Percentiles rank a stretch among this genome's conserved stretches.
Evolutionary conservation across 2,797 vertebrate genomes (phyloP).

Genomic region (Galaxias olidus): DNA sequence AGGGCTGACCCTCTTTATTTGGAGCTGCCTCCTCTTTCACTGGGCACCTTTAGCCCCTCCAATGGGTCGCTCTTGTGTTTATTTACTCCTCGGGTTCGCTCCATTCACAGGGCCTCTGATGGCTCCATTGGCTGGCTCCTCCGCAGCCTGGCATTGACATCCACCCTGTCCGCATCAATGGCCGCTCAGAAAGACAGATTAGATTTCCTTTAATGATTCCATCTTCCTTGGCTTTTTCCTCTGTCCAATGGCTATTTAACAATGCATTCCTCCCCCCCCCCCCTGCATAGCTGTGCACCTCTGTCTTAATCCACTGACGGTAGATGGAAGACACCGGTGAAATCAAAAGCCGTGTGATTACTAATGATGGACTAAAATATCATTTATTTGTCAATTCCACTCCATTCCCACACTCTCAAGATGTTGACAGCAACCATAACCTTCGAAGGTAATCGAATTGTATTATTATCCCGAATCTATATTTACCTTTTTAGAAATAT

Average conservation of each 20-base stretch:
- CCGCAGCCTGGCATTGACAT: constrained; percentile 38
- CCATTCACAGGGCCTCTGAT: constrained; percentile 81
- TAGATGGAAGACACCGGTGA: constrained; percentile 37
- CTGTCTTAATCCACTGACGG: constrained; percentile 37
- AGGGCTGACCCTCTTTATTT: constrained; percentile 76
- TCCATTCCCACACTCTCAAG: constrained; percentile 45
- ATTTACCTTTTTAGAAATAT: no score
- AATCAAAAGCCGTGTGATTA: constrained; percentile 48
- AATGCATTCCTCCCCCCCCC: constrained; percentile 46
- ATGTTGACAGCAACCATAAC: background rate
- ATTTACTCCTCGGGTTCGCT: constrained; percentile 80
- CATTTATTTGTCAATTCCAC: constrained; percentile 55
- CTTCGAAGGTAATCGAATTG: background rate
- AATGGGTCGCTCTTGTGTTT: constrained; percentile 78
- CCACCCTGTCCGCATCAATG: constrained; percentile 67
- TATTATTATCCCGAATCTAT: no score
- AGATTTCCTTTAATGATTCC: constrained; percentile 73
- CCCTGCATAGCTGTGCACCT: constrained; percentile 37
- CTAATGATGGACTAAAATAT: constrained; percentile 43
- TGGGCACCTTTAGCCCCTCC: constrained; percentile 74
- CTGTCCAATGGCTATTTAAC: constrained; percentile 59
- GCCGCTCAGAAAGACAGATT: constrained; percentile 65
- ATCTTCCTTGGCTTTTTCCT: constrained; percentile 56
- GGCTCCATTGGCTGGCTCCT: constrained; percentile 82
- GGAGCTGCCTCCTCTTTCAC: constrained; percentile 71